These are phyloP conservation scores for Centropus bengalensis DNA, from an alignment of 2,113 vertebrate species.

Conservation along the genomic window DNA sequence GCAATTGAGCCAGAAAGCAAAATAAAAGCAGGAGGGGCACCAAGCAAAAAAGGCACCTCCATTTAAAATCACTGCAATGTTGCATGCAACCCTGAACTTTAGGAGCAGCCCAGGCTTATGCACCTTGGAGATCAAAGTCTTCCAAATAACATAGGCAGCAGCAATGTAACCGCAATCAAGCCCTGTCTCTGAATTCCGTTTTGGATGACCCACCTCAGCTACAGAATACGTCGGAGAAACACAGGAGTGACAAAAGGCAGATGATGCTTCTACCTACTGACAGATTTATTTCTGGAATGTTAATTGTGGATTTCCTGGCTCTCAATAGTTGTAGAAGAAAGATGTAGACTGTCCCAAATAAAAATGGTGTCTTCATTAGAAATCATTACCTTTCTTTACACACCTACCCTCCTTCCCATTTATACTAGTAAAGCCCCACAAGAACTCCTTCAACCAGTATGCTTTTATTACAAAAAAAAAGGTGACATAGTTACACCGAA, in stretches of 20 bases:
- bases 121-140: not conserved
- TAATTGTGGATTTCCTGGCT: not conserved
- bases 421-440: not conserved
- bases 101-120: not conserved
- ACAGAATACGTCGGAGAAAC: not conserved
- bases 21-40: not conserved
- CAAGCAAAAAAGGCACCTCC: not conserved
- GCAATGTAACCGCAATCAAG: not conserved
- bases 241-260: fast-evolving
- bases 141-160: not conserved
- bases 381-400: not conserved
- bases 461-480: not conserved
- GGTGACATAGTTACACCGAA: not conserved
- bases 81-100: not conserved
- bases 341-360: fast-evolving
- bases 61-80: not conserved
- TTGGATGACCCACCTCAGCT: not conserved
- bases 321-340: not conserved
- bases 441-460: not conserved
- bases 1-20: not conserved
- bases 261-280: not conserved
- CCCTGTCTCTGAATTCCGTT: not conserved
- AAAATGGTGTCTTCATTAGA: not conserved
- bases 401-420: not conserved
- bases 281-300: not conserved